phyloP scores from a whole-genome alignment of 1,140 invertebrate species.

The Odontomachus brunneus region DNA sequence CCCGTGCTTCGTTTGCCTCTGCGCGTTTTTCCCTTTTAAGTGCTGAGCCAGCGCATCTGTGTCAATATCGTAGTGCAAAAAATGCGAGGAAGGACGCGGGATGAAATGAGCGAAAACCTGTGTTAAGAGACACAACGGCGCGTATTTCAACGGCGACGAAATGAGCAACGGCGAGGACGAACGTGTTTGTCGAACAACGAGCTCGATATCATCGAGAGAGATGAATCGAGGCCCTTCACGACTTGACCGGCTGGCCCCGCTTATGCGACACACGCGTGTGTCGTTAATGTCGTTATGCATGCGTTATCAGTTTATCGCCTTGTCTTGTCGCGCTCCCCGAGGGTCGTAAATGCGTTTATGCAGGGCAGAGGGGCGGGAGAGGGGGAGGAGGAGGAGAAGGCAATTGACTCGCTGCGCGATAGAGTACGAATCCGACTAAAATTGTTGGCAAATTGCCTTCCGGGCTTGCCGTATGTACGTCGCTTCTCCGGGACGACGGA shows the following conservation, averaged over 20 bases:
- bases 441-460: slow-evolving; percentile 58
- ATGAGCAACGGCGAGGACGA: slow-evolving; percentile 5
- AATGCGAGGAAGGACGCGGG: background rate
- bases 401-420: slow-evolving; percentile 45
- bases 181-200: background rate
- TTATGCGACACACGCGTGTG: slow-evolving; percentile 48
- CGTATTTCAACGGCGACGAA: background rate
- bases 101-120: background rate
- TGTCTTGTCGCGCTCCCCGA: slow-evolving; percentile 41
- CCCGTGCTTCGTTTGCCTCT: no score
- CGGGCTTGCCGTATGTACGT: slow-evolving; percentile 26
- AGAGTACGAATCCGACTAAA: slow-evolving; percentile 18
- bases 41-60: no score
- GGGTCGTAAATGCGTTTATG: slow-evolving; percentile 59
- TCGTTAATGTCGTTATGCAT: slow-evolving; percentile 47
- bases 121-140: background rate
- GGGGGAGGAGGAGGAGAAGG: background rate
- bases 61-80: background rate
- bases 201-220: slow-evolving; percentile 18
- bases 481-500: background rate
- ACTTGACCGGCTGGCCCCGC: slow-evolving; percentile 4
- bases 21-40: no score
- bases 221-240: slow-evolving; percentile 36
- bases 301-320: slow-evolving; percentile 68
- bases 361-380: no score